phyloP scores from a whole-genome alignment of 1,140 invertebrate genomes.

The Bombus superbus region DNA sequence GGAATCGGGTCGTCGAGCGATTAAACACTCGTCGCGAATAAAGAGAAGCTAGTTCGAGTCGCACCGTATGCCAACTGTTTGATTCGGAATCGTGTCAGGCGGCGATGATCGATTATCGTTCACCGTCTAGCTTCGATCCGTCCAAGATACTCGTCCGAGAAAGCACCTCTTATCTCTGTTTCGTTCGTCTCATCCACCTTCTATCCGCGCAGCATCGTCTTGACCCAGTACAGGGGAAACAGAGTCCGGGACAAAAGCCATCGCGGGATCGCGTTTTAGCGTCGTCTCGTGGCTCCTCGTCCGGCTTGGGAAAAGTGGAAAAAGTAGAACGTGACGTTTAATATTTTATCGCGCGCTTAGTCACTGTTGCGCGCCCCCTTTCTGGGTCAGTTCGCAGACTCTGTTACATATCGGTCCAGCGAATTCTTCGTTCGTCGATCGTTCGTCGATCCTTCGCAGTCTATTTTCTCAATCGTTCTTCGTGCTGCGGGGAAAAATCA shows the following conservation, averaged over 20 bases:
- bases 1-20: neutral
- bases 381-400: slow-evolving; percentile 22
- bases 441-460: neutral
- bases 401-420: neutral
- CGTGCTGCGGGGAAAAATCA: neutral
- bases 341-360: slow-evolving; percentile 19
- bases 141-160: neutral
- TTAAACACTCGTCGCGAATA: neutral
- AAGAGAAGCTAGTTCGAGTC: neutral
- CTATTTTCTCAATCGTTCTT: neutral
- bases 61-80: neutral
- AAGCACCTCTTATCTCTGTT: slow-evolving; percentile 33
- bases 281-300: neutral
- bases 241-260: slow-evolving; percentile 29
- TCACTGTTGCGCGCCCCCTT: neutral
- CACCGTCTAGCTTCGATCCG: slow-evolving; percentile 30
- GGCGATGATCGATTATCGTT: slow-evolving; percentile 25
- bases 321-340: slow-evolving; percentile 33
- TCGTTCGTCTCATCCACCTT: slow-evolving; percentile 20
- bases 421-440: neutral
- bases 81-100: slow-evolving; percentile 12
- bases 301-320: neutral
- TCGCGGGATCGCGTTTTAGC: neutral
- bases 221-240: slow-evolving; percentile 41
- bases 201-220: slow-evolving; percentile 26